phyloP scores from a whole-genome alignment of 2,113 vertebrate genomes.

The Callorhinus ursinus region DNA sequence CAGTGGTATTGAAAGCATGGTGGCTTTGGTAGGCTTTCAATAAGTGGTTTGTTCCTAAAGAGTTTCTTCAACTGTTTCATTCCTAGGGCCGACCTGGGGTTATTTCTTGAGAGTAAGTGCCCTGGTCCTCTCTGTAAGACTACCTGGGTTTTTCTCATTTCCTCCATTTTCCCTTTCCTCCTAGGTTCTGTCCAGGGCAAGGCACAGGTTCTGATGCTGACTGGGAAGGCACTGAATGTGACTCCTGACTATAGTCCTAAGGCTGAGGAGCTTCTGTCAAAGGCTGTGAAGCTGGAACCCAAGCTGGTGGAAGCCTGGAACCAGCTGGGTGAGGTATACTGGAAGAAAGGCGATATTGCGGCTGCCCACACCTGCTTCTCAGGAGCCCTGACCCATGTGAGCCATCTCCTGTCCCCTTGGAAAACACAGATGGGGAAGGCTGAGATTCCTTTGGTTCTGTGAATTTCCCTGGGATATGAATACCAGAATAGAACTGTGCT shows the following conservation, averaged over 20 bases:
- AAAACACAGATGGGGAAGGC: background rate
- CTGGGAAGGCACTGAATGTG: constrained; percentile 91
- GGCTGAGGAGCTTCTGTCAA: constrained; percentile 91
- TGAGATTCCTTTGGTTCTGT: background rate
- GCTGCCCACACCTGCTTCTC: constrained; percentile 93
- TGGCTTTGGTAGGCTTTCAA: background rate
- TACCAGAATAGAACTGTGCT: background rate
- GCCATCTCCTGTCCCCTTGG: background rate
- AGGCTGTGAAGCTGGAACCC: constrained; percentile 93
- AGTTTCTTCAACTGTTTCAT: constrained; percentile 18
- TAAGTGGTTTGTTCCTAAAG: background rate
- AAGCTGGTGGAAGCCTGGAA: constrained; percentile 94
- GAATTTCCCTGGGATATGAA: background rate
- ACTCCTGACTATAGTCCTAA: constrained; percentile 85
- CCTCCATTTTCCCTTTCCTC: background rate
- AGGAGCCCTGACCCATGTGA: constrained; percentile 92
- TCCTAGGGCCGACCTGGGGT: background rate
- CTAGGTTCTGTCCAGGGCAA: constrained; percentile 87
- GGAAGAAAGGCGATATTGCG: constrained; percentile 92
- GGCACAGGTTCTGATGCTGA: constrained; percentile 89
- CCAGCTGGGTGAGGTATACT: constrained; percentile 94
- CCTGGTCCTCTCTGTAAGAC: background rate
- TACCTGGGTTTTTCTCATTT: background rate
- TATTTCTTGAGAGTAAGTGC: background rate
- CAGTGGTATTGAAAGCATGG: background rate